Conservation (phyloP, 1,140 invertebrate species). For the Lepidurus apus region DNA sequence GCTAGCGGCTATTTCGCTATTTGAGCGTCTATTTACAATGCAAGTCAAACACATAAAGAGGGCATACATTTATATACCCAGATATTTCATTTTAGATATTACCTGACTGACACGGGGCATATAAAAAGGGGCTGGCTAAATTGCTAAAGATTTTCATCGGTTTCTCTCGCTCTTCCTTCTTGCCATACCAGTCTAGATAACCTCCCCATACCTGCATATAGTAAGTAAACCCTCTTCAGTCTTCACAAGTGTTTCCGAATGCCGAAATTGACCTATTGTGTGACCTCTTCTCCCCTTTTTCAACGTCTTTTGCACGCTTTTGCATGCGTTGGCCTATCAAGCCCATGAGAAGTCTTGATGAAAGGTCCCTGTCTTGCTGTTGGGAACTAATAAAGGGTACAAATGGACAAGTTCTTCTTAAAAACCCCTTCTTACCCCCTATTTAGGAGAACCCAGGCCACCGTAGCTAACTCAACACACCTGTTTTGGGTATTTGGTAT, state of each 20-base stretch:
- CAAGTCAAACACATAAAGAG: not conserved
- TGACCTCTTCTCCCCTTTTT: not conserved
- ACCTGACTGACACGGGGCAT: not conserved
- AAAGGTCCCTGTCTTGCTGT: slow-evolving; percentile 13
- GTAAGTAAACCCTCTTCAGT: not conserved
- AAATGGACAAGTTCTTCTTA: not conserved
- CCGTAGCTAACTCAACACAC: slow-evolving; percentile 10
- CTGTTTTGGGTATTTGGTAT: not conserved
- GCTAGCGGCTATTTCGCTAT: slow-evolving; percentile 5
- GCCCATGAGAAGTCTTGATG: not conserved
- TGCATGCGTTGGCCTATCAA: not conserved
- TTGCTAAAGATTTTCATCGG: not conserved
- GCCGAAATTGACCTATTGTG: slow-evolving; percentile 12
- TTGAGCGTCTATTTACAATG: slow-evolving; percentile 1
- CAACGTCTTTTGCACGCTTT: not conserved
- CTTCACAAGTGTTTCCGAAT: not conserved
- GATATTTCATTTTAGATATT: slow-evolving; percentile 15
- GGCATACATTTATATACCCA: not conserved
- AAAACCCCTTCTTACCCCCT: not conserved
- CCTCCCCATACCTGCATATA: not conserved
- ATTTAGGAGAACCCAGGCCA: not conserved
- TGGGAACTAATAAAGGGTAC: slow-evolving; percentile 15
- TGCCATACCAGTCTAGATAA: not conserved
- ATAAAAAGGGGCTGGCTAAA: not conserved
- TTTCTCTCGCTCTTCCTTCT: not conserved